Conservation (phyloP, 2,888 invertebrate species). For the Caenorhabditis sp. region DNA sequence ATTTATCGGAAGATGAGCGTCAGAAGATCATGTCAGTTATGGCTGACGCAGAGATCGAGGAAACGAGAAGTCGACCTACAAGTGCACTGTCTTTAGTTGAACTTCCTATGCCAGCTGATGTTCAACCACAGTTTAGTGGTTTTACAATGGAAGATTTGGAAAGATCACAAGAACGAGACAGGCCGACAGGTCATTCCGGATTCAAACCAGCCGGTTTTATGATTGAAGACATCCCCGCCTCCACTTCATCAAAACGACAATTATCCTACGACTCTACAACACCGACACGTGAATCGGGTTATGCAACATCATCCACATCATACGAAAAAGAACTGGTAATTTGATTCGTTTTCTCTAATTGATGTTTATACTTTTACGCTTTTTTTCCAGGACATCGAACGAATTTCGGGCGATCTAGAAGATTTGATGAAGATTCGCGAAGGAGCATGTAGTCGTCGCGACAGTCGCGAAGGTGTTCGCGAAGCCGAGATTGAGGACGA, state of each 20-base stretch:
- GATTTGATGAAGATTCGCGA: constrained; percentile 45
- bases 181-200: constrained; percentile 62
- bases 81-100: neutral
- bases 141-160: constrained; percentile 70
- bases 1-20: constrained; percentile 76
- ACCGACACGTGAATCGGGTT: constrained; percentile 57
- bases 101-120: neutral
- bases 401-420: constrained; percentile 38
- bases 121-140: neutral
- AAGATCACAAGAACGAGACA: constrained; percentile 74
- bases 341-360: neutral
- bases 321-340: constrained; percentile 42
- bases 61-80: constrained; percentile 8
- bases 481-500: constrained; percentile 20
- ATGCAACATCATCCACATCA: constrained; percentile 52
- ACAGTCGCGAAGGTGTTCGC: constrained; percentile 30
- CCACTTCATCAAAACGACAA: constrained; percentile 4
- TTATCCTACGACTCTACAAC: constrained; percentile 12
- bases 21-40: constrained; percentile 77
- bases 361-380: constrained; percentile 12
- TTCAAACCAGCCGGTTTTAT: constrained; percentile 21
- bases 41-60: constrained; percentile 75
- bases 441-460: constrained; percentile 46
- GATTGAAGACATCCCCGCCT: constrained; percentile 15
- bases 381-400: constrained; percentile 26